Percentiles rank a stretch among this genome's conserved stretches.
phyloP scores from a whole-genome alignment of 2,797 vertebrate genomes.

The Vultur gryphus region DNA sequence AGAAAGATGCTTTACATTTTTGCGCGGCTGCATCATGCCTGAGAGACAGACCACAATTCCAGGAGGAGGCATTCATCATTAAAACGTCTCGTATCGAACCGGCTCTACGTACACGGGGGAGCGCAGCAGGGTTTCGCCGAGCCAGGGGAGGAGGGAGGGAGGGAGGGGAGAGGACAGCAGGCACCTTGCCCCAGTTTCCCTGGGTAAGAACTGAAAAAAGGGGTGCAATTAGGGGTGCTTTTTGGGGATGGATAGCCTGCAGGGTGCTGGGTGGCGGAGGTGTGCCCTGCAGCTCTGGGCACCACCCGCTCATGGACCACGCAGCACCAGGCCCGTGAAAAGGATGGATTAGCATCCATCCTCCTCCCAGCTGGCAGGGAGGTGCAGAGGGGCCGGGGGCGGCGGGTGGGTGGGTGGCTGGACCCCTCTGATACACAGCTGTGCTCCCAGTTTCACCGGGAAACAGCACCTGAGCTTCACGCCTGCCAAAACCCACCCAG shows the following conservation, averaged over 20 bases:
- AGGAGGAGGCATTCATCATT: conserved; percentile 26
- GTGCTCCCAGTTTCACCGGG: background rate
- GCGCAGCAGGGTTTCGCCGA: background rate
- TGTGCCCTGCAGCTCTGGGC: fast-evolving
- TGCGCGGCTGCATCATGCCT: background rate
- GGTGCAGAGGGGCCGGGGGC: fast-evolving
- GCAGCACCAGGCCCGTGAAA: background rate
- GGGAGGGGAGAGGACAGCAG: background rate
- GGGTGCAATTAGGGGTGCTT: background rate
- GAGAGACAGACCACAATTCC: conserved; percentile 33
- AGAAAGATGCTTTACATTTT: conserved; percentile 62
- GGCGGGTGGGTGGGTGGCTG: no score
- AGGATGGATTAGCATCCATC: background rate
- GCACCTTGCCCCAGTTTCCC: background rate
- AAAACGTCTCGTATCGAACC: background rate
- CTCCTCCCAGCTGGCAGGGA: background rate
- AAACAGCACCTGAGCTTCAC: background rate
- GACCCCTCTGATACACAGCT: background rate
- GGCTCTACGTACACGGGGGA: background rate
- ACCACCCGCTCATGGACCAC: background rate
- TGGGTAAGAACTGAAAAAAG: background rate
- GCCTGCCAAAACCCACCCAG: fast-evolving
- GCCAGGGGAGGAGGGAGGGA: background rate
- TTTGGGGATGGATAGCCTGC: background rate
- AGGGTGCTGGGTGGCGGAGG: background rate